Base-by-base conservation (phyloP, 30 jellyfish, hydroid and myxozoan species). In the Nemopilema nomurai region DNA sequence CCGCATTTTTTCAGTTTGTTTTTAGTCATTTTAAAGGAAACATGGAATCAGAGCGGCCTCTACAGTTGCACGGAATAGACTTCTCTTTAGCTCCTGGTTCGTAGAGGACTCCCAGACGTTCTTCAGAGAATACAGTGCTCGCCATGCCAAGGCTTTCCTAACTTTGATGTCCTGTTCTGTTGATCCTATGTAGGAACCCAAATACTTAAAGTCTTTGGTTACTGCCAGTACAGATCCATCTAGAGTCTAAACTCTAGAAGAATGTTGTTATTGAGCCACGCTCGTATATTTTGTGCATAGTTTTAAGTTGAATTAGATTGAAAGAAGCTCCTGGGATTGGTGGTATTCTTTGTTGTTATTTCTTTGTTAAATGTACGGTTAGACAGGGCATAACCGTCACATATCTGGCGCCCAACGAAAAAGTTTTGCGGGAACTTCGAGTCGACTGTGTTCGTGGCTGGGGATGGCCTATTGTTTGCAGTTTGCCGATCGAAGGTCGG, bases 401-500 rank as follows among this genome's bases (percentile, higher is more conserved):
- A 64, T 64, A 64, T 64, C 74, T 64, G 74, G 18, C 18, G 74
- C 74, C 74, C 74, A 64, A 3, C 74, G 74, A 18, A 64, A 64
- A 64, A 64, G 31, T 64, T 64, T 64, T 20, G 74, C 57, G 6
- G 74, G 31, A 64, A 3, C 74, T 64, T 20, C 74, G 74, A 64
- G 74, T 64, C 74, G 74, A 64, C 18, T 19, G 74, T 64, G 30
- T 64, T 64, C 31, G 74, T 64, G 74, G 74, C 74, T 64, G 31
- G 74, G 74, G 31, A 25, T 41, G 74, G 74, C 74, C 74, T 64
- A 64, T 64, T 64, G 74, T 64, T 64, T 64, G 74, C 74, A 64
- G 74, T 64, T 64, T 41, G 74, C 74, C 74, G 74, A 64, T 64
- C 74, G 74, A 64, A 64, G 74, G 74, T 64, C 74, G 74, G 6